phyloP scores from a whole-genome alignment of 1,140 invertebrate species.

The Aphaenogaster floridana region DNA sequence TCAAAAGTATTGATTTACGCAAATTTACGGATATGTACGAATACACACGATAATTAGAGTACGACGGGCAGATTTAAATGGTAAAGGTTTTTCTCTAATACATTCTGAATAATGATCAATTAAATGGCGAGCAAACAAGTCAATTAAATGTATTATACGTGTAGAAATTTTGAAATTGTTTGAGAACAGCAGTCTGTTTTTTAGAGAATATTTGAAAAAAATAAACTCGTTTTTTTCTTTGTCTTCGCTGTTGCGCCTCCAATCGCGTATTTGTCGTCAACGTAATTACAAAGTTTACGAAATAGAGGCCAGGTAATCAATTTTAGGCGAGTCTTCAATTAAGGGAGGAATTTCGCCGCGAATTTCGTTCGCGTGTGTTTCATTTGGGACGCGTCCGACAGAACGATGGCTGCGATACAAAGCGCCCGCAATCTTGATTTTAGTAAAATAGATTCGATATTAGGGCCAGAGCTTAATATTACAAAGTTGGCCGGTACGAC shows the following conservation, averaged over 20 bases:
- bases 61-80: background rate
- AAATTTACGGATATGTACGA: background rate
- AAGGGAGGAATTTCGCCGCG: background rate
- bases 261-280: background rate
- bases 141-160: background rate
- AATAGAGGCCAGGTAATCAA: conserved; percentile 10
- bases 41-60: background rate
- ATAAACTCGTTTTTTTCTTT: background rate
- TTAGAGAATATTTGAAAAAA: background rate
- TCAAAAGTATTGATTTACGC: background rate
- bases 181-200: background rate
- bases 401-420: conserved; percentile 21
- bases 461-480: conserved; percentile 12
- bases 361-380: background rate
- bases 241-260: background rate
- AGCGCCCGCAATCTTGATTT: conserved; percentile 27
- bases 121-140: background rate
- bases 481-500: background rate
- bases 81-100: background rate
- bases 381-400: background rate
- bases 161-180: background rate
- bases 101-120: background rate
- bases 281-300: conserved; percentile 3
- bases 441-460: conserved; percentile 32
- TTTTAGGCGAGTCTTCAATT: conserved; percentile 27